phyloP scores from a whole-genome alignment of 1,140 invertebrate species.

The Helicorthomorpha holstii region DNA sequence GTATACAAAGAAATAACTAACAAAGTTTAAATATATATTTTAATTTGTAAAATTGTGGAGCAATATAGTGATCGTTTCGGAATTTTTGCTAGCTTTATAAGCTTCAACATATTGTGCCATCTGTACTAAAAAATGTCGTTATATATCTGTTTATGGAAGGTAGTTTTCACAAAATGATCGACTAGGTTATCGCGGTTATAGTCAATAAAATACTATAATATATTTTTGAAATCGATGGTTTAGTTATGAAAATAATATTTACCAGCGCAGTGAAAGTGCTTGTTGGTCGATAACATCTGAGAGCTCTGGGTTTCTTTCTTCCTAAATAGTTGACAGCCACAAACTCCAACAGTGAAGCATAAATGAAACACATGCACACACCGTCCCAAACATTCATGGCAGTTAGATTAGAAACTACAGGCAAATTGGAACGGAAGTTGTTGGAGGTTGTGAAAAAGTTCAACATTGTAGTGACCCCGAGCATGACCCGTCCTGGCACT shows the following conservation, averaged over 20 bases:
- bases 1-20: too few species aligned
- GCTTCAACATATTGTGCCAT: too few species aligned
- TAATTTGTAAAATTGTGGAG: too few species aligned
- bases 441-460: conserved; percentile 81
- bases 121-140: too few species aligned
- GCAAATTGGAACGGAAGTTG: conserved; percentile 44
- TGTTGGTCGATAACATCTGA: neutral
- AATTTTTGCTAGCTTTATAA: too few species aligned
- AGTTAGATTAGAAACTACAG: conserved; percentile 79
- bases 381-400: conserved; percentile 94
- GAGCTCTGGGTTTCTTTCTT: conserved; percentile 25
- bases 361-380: conserved; percentile 92
- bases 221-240: neutral
- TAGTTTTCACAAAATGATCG: too few species aligned
- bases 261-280: neutral
- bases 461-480: conserved; percentile 83
- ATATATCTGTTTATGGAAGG: too few species aligned
- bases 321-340: conserved; percentile 89
- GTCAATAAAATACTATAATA: too few species aligned
- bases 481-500: conserved; percentile 66
- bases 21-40: too few species aligned
- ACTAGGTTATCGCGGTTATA: too few species aligned
- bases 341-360: conserved; percentile 79
- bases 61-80: too few species aligned
- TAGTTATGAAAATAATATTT: neutral